These are phyloP conservation scores for Otolemur crassicaudatus DNA, from an alignment of 2,797 vertebrate species.

Conservation along the genomic window DNA sequence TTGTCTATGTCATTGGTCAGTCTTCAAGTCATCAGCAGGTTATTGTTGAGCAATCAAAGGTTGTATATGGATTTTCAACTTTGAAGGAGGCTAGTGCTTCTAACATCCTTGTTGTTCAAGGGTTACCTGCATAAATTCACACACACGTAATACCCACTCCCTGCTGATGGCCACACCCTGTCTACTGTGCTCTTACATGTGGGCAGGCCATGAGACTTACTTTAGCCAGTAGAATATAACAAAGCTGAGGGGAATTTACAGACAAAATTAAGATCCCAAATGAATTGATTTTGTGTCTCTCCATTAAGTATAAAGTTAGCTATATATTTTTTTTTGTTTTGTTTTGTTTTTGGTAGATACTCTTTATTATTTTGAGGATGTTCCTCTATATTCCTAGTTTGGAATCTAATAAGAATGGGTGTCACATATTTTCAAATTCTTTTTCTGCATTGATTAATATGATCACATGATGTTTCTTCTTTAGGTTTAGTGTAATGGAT, in stretches of 20 bases:
- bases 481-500: not conserved
- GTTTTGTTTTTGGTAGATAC: not conserved
- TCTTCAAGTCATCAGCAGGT: not conserved
- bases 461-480: not conserved
- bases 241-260: not conserved
- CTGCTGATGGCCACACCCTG: not conserved
- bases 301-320: not conserved
- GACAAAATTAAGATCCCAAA: not conserved
- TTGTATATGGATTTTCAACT: not conserved
- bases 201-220: not conserved
- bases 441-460: not conserved
- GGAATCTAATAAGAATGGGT: not conserved
- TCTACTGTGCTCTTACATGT: not conserved
- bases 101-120: not conserved
- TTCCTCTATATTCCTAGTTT: not conserved
- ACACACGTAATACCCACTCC: not conserved
- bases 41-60: not conserved
- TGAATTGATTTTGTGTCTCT: not conserved
- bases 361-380: not conserved
- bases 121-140: not conserved
- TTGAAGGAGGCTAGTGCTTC: no score
- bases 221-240: not conserved
- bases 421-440: not conserved
- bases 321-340: no score
- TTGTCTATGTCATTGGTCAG: not conserved